Base-by-base conservation (phyloP, 92 coral and sea anemone genomes). In the Parazoanthus swiftii region DNA sequence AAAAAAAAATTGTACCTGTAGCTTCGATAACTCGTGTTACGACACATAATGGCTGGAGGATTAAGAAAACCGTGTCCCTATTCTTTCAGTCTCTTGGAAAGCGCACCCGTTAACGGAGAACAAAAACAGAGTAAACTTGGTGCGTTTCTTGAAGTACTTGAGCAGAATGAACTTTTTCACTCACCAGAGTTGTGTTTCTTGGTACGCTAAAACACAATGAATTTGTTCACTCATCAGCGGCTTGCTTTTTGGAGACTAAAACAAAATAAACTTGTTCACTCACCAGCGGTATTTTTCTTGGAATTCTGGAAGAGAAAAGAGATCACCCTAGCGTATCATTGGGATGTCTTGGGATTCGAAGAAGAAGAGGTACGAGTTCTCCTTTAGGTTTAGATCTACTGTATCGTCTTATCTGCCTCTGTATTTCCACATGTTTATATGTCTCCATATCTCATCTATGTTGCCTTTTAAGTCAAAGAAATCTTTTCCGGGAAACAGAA, bases 311-410 rank as follows among this genome's bases (percentile, higher is more conserved):
- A 96, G 85, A 88, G 99, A 80, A 96, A 96, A 79, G 98, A 95
- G 56, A 88, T 96, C 38, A 97, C 99, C 11, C 74, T 97, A 86
- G 99, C 99, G 5, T 97, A 97, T 88, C 99, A 97, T 85, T 97
- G 99, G 99, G 99, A 97, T 80, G 99, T 97, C 59, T 89, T 97
- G 91, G 99, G 95, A 86, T 97, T 95, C 74, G 99, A 97, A 77
- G 98, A 93, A 76, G 99, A 93, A 80, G 99, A 93, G 94, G 99
- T 97, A 89, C 82, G 86, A 20, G 54, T 20, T 16, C 0, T 15
- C 72, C 3, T 20, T 10, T 18, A 39, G 42, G 50, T 46, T 4
- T 5, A 20, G 63, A 25, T 38, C 23, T 11, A 7, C 10, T 10
- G 20, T 73, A 36, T 14, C 18, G 35, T 39, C 44, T 38, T 35